phyloP scores from a whole-genome alignment of 2,797 vertebrate species.

The Myripristis jacobus region DNA sequence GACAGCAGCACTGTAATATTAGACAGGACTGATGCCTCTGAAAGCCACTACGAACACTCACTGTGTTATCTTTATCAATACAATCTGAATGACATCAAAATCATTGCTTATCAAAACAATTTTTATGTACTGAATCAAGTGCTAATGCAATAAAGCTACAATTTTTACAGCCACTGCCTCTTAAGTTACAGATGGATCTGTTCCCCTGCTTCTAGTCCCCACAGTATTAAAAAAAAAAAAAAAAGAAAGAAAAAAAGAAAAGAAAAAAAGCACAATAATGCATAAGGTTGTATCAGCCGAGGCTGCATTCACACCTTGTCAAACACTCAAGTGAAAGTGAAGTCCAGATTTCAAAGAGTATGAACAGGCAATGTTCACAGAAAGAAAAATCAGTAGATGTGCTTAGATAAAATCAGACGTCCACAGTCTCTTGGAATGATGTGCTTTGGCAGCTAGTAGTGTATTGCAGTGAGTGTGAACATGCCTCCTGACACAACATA shows the following conservation, averaged over 20 bases:
- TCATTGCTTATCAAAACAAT: not conserved
- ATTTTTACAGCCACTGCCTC: not conserved
- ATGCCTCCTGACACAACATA: conserved; percentile 36
- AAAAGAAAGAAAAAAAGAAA: too few relatives aligned
- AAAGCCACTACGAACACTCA: too few relatives aligned
- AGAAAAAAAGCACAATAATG: too few relatives aligned
- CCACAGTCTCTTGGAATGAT: conserved; percentile 34
- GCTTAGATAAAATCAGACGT: conserved; percentile 35
- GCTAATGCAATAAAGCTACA: not conserved
- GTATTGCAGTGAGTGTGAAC: conserved; percentile 48
- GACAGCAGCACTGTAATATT: too few relatives aligned
- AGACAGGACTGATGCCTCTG: too few relatives aligned
- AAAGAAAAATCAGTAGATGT: conserved; percentile 20
- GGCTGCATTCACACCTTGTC: conserved; percentile 6
- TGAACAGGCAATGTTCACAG: conserved; percentile 2
- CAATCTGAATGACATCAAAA: not conserved
- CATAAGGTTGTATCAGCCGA: not conserved
- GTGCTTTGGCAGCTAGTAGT: conserved; percentile 36
- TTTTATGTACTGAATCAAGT: not conserved
- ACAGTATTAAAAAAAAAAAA: not conserved
- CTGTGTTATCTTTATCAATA: not conserved
- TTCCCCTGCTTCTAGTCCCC: not conserved
- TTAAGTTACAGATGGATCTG: not conserved
- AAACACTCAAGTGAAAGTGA: conserved; percentile 2
- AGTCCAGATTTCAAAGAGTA: not conserved